Evolutionary conservation across 1,140 invertebrate species (phyloP), one percentile per base, ranked within the genome.

Genomic region (Drosophila burlai): DNA sequence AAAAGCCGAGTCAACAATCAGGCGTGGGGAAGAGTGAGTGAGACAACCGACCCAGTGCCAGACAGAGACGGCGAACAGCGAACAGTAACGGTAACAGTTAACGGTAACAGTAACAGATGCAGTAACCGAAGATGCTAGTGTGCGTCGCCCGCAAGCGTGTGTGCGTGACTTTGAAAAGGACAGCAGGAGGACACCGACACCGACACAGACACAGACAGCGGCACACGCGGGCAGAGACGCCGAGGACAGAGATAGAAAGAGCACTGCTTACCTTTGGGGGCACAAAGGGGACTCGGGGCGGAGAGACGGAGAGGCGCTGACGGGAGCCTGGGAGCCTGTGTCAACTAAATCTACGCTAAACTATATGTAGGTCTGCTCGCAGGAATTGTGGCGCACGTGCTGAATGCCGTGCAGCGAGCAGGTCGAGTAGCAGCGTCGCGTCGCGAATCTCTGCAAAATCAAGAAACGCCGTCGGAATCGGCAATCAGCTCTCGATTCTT

Each of bases 321-420:
- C 10, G 64, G 54, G 47, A 36, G 29, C 29, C 45, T 13, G 46
- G 29, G n/a, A 26, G 50, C 62, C 24, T 9, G 40, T 66, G 65
- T 76, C 72, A 76, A 76, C 76, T 74, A 85, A 90, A 66, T 68
- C 72, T 90, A 75, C 49, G 76, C 86, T 86, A 89, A 87, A 93
- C 95, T 96, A 96, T 94, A 96, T 96, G 94, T 95, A 96, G 90
- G 95, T 96, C 93, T 96, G 95, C 94, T 96, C 95, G 93, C 95
- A 96, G 93, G 95, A 96, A 92, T 96, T 96, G 93, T 96, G 95
- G 76, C 95, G 94, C 91, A 95, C 93, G 92, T 94, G 94, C 91
- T 95, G 94, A 83, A 95, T 95, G 83, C 95, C 94, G 92, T 95
- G 94, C 73, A 95, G 93, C 63, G 94, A 95, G 89, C 94, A 95